Evolutionary conservation across 1,140 invertebrate species (phyloP).

Genomic region (Cryptotermes secundus): DNA sequence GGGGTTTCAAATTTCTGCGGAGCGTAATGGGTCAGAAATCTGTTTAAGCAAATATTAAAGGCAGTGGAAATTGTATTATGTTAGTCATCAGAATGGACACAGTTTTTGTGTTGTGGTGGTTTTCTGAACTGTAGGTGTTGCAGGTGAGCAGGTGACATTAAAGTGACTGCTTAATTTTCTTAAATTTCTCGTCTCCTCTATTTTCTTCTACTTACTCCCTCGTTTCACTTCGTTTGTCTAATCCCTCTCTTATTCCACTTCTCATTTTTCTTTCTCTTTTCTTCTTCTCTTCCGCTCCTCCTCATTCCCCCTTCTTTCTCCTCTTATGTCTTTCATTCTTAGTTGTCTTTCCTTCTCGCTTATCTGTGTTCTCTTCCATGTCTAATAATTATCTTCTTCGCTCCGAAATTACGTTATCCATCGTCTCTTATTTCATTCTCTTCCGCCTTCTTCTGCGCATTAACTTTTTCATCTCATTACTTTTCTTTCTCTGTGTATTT

Average conservation of each 20-base stretch:
- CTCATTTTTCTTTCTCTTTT: not conserved
- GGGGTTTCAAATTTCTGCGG: too few species aligned
- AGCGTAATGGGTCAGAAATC: too few species aligned
- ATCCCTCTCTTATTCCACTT: too few species aligned
- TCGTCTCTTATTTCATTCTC: not conserved
- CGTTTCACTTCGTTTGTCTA: too few species aligned
- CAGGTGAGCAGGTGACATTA: too few species aligned
- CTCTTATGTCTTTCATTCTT: not conserved
- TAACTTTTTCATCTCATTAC: not conserved
- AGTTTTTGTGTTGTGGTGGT: too few species aligned
- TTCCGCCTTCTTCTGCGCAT: not conserved
- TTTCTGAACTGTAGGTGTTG: too few species aligned
- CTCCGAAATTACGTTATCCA: not conserved
- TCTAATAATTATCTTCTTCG: not conserved
- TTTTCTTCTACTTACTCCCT: not conserved
- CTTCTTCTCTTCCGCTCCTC: not conserved
- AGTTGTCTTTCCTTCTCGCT: not conserved
- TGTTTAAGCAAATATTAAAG: too few species aligned
- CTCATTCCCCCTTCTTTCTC: not conserved
- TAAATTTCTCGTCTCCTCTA: not conserved
- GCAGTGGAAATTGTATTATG: too few species aligned
- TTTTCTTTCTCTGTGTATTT: too few species aligned
- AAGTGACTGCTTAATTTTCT: not conserved
- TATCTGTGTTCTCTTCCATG: not conserved
- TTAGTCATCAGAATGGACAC: too few species aligned